Evolutionary conservation across 1,140 invertebrate species (phyloP).

Genomic region (Pogonomyrmex barbatus): DNA sequence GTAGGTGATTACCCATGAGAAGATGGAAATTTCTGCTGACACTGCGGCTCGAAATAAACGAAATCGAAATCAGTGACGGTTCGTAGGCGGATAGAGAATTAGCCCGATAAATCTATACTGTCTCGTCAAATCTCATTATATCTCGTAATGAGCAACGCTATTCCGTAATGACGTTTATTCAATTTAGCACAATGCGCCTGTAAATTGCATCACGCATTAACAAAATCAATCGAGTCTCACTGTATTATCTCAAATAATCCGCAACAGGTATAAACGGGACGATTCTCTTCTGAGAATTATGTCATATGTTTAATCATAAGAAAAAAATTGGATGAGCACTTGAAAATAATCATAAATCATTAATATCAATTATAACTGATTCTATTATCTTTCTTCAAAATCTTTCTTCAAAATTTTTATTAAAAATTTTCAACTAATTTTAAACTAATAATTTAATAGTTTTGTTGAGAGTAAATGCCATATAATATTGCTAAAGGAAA

Average conservation of each 20-base stretch:
- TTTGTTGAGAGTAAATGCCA: not conserved
- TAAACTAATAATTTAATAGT: not conserved
- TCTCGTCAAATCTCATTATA: constrained; percentile 57
- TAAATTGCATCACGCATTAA: constrained; percentile 52
- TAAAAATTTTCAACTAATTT: not conserved
- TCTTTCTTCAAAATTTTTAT: not conserved
- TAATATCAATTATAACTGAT: not conserved
- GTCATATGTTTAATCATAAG: not conserved
- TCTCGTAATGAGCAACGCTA: constrained; percentile 41
- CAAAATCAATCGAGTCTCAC: constrained; percentile 43
- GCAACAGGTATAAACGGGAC: constrained; percentile 27
- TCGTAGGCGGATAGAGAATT: constrained; percentile 36
- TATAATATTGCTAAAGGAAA: not conserved
- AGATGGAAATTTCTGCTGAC: constrained; percentile 49
- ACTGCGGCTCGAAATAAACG: constrained; percentile 29
- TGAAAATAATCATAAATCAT: not conserved
- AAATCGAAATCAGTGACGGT: constrained; percentile 42
- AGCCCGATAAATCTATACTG: constrained; percentile 51
- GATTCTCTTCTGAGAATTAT: not conserved
- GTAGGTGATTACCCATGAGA: constrained; percentile 52
- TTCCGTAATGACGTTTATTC: constrained; percentile 54
- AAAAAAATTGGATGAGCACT: not conserved
- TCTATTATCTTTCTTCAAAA: not conserved
- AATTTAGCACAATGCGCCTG: constrained; percentile 49
- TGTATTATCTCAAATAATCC: constrained; percentile 39